Base-by-base conservation (phyloP, 2,113 vertebrate genomes). In the Thunnus maccoyii region DNA sequence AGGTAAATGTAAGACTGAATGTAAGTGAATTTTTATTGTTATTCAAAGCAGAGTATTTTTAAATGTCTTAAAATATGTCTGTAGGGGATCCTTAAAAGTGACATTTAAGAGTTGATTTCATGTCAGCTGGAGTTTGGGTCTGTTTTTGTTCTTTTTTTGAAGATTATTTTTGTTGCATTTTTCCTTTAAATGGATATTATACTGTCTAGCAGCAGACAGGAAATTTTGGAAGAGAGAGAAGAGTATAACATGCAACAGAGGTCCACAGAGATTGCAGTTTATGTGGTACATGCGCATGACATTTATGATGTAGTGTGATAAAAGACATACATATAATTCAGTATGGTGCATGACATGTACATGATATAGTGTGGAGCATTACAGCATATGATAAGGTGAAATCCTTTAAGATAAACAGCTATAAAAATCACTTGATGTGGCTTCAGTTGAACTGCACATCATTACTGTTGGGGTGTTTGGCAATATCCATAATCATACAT, bases 401-500 rank as follows among this genome's bases (percentile, higher is more conserved):
- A 41, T 50, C 20, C 2, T 66, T 51, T 48, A 54, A 54, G 46
- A 75, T 75, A 56, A 72, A 60, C 10, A 14, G 57, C 54, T 14
- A 62, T 86, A 75, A 79, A 80, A 80, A 68, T 63, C 57, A 64
- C 60, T 48, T 83, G 22, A 65, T 13, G 17, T 13, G 50, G 57
- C 84, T 55, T 61, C 32, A 30, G 18, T 3, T 82, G 7, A 72
- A 70, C 72, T 72, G 55, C 0, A 85, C 18, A 82, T 81, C 30
- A 78, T 80, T 82, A 68, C 22, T 46, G n/a, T 48, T 55, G 76
- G 20, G 6, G 17, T 69, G 27, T 72, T 72, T 63, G 32, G 30
- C 51, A 48, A 65, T 44, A 72, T 27, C 60, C 51, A 84, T 48
- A 69, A 86, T 66, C 54, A 72, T 77, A 70, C 66, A 67, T 74